These are phyloP conservation scores for Taenaris catops DNA, from an alignment of 2,888 invertebrate species.

Conservation along the genomic window DNA sequence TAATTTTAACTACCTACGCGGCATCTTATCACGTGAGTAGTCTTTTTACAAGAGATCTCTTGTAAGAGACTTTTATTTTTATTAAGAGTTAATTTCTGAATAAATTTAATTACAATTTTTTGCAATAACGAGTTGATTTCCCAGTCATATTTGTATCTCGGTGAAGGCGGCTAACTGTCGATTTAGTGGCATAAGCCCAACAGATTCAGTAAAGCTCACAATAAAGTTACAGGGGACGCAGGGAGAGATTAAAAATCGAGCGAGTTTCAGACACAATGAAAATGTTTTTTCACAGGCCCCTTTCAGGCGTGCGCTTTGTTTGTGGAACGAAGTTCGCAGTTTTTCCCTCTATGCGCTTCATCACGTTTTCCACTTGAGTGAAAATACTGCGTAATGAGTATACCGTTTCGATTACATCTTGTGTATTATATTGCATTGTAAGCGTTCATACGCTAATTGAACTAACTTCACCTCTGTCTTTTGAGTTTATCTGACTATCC, in stretches of 20 bases:
- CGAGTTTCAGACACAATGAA: slow-evolving; percentile 73
- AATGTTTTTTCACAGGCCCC: slow-evolving; percentile 72
- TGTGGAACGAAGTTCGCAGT: slow-evolving; percentile 72
- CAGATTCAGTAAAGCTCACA: slow-evolving; percentile 56
- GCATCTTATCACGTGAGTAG: too few species aligned
- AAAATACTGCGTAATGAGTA: slow-evolving; percentile 65
- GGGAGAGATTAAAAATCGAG: slow-evolving; percentile 76
- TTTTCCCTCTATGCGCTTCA: slow-evolving; percentile 64
- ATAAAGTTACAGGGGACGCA: slow-evolving; percentile 64
- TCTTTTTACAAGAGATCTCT: too few species aligned
- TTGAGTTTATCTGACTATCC: too few species aligned
- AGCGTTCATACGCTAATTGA: too few species aligned
- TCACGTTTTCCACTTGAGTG: slow-evolving; percentile 53
- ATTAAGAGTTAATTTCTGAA: too few species aligned
- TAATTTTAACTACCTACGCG: too few species aligned
- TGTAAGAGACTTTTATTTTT: too few species aligned
- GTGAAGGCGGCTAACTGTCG: slow-evolving; percentile 35
- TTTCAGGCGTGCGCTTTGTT: slow-evolving; percentile 69
- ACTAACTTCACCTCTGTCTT: too few species aligned
- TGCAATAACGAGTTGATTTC: slow-evolving; percentile 10
- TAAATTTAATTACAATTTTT: slow-evolving; percentile 8
- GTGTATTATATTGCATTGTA: too few species aligned
- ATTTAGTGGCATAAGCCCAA: slow-evolving; percentile 42
- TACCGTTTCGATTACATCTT: slow-evolving; percentile 44
- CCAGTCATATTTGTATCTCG: slow-evolving; percentile 14